Conservation (phyloP, 2,113 vertebrate genomes). For the Galemys pyrenaicus region DNA sequence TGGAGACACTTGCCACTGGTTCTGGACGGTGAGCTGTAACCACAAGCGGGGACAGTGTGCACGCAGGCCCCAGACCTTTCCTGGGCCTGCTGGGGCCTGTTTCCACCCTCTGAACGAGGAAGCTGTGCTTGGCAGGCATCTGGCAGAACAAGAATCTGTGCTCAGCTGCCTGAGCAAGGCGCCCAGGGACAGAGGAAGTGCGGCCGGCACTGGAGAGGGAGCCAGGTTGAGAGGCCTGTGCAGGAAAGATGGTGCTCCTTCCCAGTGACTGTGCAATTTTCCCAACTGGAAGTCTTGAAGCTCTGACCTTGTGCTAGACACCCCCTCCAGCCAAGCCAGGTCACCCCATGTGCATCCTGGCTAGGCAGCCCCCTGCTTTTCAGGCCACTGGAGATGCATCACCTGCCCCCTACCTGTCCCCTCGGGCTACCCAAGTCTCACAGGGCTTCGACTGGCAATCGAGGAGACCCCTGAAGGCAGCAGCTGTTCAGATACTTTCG, state of each 20-base stretch:
- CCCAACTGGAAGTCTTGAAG: not conserved
- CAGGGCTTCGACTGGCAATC: not conserved
- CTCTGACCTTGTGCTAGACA: not conserved
- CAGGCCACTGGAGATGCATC: no score
- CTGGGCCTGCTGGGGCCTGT: constrained; percentile 23
- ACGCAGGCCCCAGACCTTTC: not conserved
- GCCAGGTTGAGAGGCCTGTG: not conserved
- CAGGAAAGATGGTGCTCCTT: not conserved
- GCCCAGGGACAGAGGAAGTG: not conserved
- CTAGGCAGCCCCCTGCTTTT: not conserved
- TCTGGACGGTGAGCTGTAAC: not conserved
- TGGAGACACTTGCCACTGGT: not conserved
- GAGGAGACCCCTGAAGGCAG: not conserved
- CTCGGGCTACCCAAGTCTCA: not conserved
- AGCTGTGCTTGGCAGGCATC: not conserved
- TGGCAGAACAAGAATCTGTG: not conserved
- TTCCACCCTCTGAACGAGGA: constrained; percentile 10
- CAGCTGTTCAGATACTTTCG: not conserved
- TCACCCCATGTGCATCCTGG: fast-evolving
- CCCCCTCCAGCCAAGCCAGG: not conserved
- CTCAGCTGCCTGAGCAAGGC: not conserved
- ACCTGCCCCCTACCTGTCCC: not conserved
- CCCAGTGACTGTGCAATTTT: not conserved
- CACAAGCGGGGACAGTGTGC: not conserved
- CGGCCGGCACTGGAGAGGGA: fast-evolving